These are phyloP conservation scores for Vicugna pacos DNA, from an alignment of 2,113 vertebrate genomes.

Conservation along the genomic window DNA sequence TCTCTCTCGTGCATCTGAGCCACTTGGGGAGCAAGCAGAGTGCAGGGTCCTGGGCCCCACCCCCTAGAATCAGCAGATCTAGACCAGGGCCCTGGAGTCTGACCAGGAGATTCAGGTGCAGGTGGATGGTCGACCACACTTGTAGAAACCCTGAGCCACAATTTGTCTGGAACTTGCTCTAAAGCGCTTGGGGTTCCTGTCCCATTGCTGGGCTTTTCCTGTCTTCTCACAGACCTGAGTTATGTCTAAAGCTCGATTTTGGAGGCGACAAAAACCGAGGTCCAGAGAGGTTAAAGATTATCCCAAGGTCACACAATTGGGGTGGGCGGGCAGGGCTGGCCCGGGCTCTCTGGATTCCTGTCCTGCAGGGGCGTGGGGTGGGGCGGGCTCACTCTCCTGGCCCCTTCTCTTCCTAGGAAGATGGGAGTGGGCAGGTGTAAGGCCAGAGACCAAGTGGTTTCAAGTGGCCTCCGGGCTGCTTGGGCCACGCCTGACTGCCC, in stretches of 20 bases:
- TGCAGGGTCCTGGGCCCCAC: rapidly evolving
- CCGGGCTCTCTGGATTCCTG: neutral
- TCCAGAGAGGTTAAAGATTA: neutral
- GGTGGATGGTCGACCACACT: rapidly evolving
- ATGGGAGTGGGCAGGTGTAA: neutral
- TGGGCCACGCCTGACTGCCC: neutral
- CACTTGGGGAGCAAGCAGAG: rapidly evolving
- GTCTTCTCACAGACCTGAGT: neutral
- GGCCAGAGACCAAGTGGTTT: neutral
- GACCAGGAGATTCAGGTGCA: neutral
- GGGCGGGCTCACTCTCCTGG: neutral
- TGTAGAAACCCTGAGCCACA: neutral
- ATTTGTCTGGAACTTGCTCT: too few relatives aligned
- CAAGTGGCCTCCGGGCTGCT: neutral
- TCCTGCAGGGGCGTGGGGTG: neutral
- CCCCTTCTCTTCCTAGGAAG: neutral
- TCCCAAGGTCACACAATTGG: neutral
- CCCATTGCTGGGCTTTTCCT: neutral
- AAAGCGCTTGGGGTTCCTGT: neutral
- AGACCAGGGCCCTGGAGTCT: neutral
- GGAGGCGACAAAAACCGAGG: neutral
- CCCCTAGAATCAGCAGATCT: neutral
- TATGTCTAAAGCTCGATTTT: neutral
- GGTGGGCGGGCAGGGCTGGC: neutral
- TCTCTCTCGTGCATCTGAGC: neutral